Percentiles rank a stretch among this genome's conserved stretches.
These are phyloP conservation scores for Girardia tigrina DNA, from an alignment of 2,888 invertebrate species.

Conservation along the genomic window DNA sequence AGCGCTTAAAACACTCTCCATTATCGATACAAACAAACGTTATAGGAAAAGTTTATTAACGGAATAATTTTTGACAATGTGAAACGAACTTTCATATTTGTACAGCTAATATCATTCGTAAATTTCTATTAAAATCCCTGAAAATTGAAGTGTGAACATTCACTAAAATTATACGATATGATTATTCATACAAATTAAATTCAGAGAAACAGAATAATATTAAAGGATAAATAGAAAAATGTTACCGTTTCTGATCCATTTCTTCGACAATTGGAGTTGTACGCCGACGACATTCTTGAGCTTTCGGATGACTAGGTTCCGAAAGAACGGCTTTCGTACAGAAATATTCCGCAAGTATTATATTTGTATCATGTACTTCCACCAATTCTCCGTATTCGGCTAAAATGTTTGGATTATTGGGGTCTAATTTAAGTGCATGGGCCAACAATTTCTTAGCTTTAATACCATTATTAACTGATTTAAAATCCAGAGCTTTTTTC, in stretches of 20 bases:
- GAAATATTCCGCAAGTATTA: constrained; percentile 74
- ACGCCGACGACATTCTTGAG: constrained; percentile 60
- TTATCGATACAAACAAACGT: no score
- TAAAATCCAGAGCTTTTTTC: constrained; percentile 3
- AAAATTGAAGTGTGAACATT: no score
- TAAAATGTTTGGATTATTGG: constrained; percentile 76
- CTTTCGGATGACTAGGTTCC: constrained; percentile 62
- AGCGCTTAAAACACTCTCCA: no score
- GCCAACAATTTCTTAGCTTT: constrained; percentile 52
- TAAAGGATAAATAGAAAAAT: not conserved
- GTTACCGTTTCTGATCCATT: constrained; percentile 65
- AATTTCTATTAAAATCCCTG: no score
- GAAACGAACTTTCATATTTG: not conserved
- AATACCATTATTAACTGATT: not conserved
- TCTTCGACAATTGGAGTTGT: constrained; percentile 73
- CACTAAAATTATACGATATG: no score
- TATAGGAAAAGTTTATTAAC: no score
- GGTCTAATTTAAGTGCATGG: constrained; percentile 77
- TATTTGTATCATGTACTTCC: constrained; percentile 68
- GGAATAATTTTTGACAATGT: not conserved
- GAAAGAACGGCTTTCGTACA: constrained; percentile 68
- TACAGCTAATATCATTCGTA: no score
- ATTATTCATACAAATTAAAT: not conserved
- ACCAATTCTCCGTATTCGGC: constrained; percentile 81
- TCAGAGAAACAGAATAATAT: no score